Evolutionary conservation across 2,113 vertebrate species (phyloP), one percentile per base, ranked within the genome.

Genomic region (Eptatretus burgeri): DNA sequence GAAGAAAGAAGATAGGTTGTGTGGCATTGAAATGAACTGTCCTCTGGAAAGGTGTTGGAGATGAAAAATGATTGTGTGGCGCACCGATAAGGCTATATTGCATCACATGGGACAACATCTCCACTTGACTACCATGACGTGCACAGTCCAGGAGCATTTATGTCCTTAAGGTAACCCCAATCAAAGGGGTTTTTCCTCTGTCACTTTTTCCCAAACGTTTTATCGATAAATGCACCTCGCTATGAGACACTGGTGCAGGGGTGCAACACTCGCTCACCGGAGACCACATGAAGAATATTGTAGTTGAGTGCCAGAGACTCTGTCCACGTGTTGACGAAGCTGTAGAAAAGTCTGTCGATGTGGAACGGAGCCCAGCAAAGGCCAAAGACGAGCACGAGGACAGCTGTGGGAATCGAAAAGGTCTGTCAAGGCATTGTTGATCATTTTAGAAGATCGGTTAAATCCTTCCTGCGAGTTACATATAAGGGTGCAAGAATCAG

Each of bases 331-430:
- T 74, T 70, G 64, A 80, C 72, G 52, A 81, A 78, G 67, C 79
- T 81, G 72, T 78, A 79, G 74, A 79, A 80, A 13, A 78, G 76
- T 17, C 76, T 68, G 13, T 80, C 79, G 53, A 74, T 19, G 2
- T 79, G 78, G 70, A 81, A 81, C 0, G 78, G 78, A 52, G 76
- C 73, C 78, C 78, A 81, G 64, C 78, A 79, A 64, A 80, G 60
- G 18, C 71, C 78, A 71, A 81, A 80, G 52, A 76, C 72, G 62
- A 75, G 74, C 65, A 81, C 78, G 0, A 80, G 70, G 18, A 78
- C 74, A 71, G 75, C 79, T 80, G 70, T 19, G 27, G 27, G 13
- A 10, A 27, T 10, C 49, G 49, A 65, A 67, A 63, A 67, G 68
- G 60, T 60, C 65, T 56, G 65, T 11, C 62, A 1, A 41, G 51